Conservation (phyloP, 2,113 vertebrate species). For the Salvelinus sp. region DNA sequence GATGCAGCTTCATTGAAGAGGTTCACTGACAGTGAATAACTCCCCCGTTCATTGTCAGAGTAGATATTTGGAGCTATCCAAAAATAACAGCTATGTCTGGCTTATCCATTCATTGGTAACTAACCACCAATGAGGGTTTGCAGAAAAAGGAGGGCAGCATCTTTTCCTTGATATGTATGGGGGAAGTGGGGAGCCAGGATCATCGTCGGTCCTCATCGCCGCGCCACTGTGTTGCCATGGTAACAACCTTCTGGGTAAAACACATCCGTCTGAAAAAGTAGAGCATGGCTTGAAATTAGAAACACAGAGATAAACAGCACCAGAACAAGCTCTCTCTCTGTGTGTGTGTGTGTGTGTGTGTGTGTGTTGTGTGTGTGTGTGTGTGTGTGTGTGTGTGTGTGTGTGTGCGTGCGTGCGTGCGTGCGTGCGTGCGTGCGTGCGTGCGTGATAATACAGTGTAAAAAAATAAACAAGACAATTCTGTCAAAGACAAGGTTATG, state of each 20-base stretch:
- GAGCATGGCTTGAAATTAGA: slow-evolving; percentile 72
- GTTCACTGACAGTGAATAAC: too few species aligned
- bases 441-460: too few species aligned
- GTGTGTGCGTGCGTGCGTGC: too few species aligned
- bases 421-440: too few species aligned
- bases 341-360: neutral
- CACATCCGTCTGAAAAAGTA: slow-evolving; percentile 63
- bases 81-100: neutral
- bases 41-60: too few species aligned
- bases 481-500: too few species aligned
- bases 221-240: slow-evolving; percentile 64
- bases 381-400: too few species aligned
- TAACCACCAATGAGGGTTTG: neutral
- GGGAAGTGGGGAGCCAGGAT: slow-evolving; percentile 39
- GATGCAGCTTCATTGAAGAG: neutral
- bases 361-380: neutral
- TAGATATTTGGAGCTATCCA: neutral
- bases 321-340: neutral
- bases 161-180: slow-evolving; percentile 12
- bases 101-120: neutral
- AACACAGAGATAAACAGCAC: neutral
- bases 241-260: slow-evolving; percentile 73
- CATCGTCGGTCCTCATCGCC: slow-evolving; percentile 64
- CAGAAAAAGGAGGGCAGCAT: slow-evolving; percentile 26
- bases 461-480: too few species aligned